Base-by-base conservation (phyloP, 2,888 invertebrate species). In the Glaucopsyche alexis region DNA sequence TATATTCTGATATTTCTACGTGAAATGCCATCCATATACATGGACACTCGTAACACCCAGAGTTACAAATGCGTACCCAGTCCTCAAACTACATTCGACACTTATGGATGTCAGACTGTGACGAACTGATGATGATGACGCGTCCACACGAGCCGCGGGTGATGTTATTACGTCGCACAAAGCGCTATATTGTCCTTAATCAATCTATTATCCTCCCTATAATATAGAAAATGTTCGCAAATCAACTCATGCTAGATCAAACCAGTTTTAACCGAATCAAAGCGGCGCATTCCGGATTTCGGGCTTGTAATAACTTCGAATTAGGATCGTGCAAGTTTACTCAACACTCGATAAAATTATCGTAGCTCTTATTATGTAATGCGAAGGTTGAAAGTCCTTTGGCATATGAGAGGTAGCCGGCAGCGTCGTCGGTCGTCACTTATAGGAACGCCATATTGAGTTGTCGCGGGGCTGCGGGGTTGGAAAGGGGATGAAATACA, bases 241-340 rank as follows among this genome's bases (percentile, higher is more conserved):
- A 69, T 69, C 19, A 69, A 49, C 69, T 69, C 79, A 80, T 80
- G 81, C 80, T 78, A 72, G 79, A 79, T 77, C 80, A 78, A 82
- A 80, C 81, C 79, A 75, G 77, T 79, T 72, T 75, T 83, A 84
- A 83, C 79, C 77, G 81, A 85, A 86, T 87, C 86, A 86, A 87
- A 87, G 85, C 80, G 75, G 72, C 79, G 79, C 83, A 85, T 85
- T 83, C 83, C 85, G 47, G 69, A 69, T 69, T 69, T 69, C 69
- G 69, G 74, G 79, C 77, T 82, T 79, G 79, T 84, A 86, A 88
- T 88, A 86, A 84, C 84, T 80, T 75, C 79, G 78, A 86, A 86
- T 86, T 84, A 85, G 75, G 49, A 74, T 77, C 16, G 76, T 71
- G 76, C 81, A 77, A 80, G 75, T 73, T 76, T 79, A 78, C 73